phyloP scores from a whole-genome alignment of 2,888 invertebrate genomes.

The Tetropium fuscum region DNA sequence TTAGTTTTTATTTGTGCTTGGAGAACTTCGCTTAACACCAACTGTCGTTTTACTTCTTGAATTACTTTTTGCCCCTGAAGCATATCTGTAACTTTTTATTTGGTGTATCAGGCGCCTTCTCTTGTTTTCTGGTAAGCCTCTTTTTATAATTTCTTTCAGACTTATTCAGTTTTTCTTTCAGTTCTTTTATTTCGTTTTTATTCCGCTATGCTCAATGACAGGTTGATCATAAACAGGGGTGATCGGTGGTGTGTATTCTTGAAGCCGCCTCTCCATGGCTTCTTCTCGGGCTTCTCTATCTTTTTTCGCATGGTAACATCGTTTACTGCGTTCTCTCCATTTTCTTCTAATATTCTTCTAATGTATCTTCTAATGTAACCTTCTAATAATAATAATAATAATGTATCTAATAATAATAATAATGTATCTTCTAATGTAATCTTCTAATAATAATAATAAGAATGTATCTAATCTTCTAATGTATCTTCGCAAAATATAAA shows the following conservation, averaged over 20 bases:
- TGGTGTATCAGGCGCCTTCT: not conserved
- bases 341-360: conserved; percentile 3
- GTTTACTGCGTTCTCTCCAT: conserved; percentile 2
- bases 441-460: too few species aligned
- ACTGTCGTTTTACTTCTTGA: not conserved
- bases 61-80: conserved; percentile 1
- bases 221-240: not conserved
- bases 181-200: not conserved
- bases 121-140: not conserved
- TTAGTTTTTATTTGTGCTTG: not conserved
- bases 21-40: conserved; percentile 12
- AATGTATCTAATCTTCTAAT: too few species aligned
- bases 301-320: not conserved
- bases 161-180: not conserved
- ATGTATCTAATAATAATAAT: too few species aligned
- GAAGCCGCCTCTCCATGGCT: too few species aligned
- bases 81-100: conserved; percentile 1
- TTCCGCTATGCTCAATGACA: not conserved
- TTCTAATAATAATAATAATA: too few species aligned
- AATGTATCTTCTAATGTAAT: too few species aligned
- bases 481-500: too few species aligned
- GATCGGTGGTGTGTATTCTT: not conserved
- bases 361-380: too few species aligned
- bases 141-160: conserved; percentile 1
- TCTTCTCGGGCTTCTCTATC: too few species aligned